A percentile compares a stretch with the other conserved stretches of the same genome.
phyloP scores from a whole-genome alignment of 2,888 invertebrate genomes.

The Griposia aprilina region DNA sequence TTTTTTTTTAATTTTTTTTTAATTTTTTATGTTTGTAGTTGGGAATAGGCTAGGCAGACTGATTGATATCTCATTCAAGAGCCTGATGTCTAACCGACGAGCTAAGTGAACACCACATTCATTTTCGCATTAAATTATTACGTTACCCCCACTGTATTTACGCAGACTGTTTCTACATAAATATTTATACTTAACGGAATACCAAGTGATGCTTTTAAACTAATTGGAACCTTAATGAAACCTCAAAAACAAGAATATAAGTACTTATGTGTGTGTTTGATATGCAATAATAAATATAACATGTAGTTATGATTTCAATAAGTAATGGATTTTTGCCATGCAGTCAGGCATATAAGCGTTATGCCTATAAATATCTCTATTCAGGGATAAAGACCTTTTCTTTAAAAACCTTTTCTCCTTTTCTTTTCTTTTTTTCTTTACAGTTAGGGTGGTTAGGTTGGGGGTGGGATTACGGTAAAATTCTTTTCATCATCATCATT shows the following conservation, averaged over 20 bases:
- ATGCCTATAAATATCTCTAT: too few relatives aligned
- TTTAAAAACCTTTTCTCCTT: too few relatives aligned
- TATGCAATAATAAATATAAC: not conserved
- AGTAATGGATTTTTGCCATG: not conserved
- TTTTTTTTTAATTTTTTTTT: too few relatives aligned
- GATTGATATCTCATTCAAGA: too few relatives aligned
- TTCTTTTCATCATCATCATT: not conserved
- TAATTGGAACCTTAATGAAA: slow-evolving; percentile 29
- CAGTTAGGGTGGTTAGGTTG: not conserved
- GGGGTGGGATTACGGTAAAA: not conserved
- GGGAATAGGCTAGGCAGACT: too few relatives aligned
- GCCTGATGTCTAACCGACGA: too few relatives aligned
- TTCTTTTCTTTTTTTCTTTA: too few relatives aligned
- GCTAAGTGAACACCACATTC: too few relatives aligned
- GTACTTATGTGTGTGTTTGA: not conserved
- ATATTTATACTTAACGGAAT: slow-evolving; percentile 1
- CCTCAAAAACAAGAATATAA: not conserved
- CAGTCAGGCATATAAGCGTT: too few relatives aligned
- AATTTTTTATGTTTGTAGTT: too few relatives aligned
- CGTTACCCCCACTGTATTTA: not conserved
- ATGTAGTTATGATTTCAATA: not conserved
- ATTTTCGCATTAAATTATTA: not conserved
- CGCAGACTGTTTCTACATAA: not conserved
- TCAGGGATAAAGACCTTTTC: too few relatives aligned
- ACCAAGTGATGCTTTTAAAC: slow-evolving; percentile 15